Evolutionary conservation across 2,797 vertebrate species (phyloP).

Genomic region (Hypotaenidia okinawae): DNA sequence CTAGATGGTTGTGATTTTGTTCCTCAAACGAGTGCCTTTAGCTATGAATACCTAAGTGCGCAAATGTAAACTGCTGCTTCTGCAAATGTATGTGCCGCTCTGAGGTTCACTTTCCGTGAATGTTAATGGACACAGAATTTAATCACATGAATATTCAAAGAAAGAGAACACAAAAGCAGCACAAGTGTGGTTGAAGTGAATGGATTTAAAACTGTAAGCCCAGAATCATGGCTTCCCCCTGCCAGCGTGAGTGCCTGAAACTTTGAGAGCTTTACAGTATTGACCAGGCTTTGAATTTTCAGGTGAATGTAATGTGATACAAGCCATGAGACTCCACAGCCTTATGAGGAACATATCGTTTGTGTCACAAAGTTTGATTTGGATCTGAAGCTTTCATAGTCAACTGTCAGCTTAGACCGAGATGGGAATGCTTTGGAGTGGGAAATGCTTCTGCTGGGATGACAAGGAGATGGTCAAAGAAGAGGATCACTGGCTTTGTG

Average conservation of each 20-base stretch:
- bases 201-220: not conserved
- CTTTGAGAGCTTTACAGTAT: not conserved
- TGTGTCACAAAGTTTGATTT: slow-evolving; percentile 15
- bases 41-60: slow-evolving; percentile 52
- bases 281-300: not conserved
- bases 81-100: slow-evolving; percentile 30
- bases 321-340: not conserved
- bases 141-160: slow-evolving; percentile 56
- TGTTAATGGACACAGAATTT: slow-evolving; percentile 50
- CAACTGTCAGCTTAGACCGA: slow-evolving; percentile 50
- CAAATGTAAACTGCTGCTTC: slow-evolving; percentile 18
- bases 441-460: not conserved
- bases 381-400: slow-evolving; percentile 40
- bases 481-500: not conserved
- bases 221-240: not conserved
- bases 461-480: slow-evolving; percentile 34
- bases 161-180: slow-evolving; percentile 53
- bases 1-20: slow-evolving; percentile 27
- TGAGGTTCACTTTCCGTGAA: slow-evolving; percentile 54
- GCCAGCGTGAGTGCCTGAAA: not conserved
- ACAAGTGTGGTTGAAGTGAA: slow-evolving; percentile 11
- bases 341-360: not conserved
- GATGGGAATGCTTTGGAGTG: not conserved
- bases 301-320: not conserved
- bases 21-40: slow-evolving; percentile 35